Base-by-base conservation (phyloP, 2,113 vertebrate species). In the Axis porcinus region DNA sequence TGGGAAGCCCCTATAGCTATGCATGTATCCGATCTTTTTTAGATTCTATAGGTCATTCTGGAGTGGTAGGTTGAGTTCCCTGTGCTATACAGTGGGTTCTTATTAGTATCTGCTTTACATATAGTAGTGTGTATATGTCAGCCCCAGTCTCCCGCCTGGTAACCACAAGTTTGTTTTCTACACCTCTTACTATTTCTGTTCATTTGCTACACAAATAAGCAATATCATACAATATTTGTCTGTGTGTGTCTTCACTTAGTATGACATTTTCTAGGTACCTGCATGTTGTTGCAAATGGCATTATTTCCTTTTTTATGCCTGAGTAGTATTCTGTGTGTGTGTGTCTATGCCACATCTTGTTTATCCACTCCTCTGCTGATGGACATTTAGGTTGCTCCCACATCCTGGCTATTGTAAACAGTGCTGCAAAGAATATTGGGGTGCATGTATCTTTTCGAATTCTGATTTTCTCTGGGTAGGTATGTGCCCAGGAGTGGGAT, bases 111-210 rank as follows among this genome's bases (percentile, higher is more conserved):
- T 76, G 23, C 14, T 76, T 14, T 55, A 9, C 55, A 83, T 36
- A 9, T 27, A 83, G 7, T 54, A 55, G 6, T 83, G 14, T 55
- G 21, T 55, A 27, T 36, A 23, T 55, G 50, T 54, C n/a, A 83
- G 1, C 5, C 21, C 21, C 33, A 36, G 3, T 36, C 52, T 36
- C 7, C 12, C 11, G 2, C 0, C 4, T 36, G 23, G 70, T 76
- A 43, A 43, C 40, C 70, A 43, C 40, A 83, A 15, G 21, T 83
- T 54, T 83, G 50, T 83, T 83, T 83, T 83, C 50, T 55, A 9
- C 21, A 54, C n/a, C 33, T 76, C 10, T 74, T 21, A 76, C n/a
- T 82, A 12, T 54, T 36, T 83, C 50, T 55, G 52, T 55, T 55
- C 21, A 27, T 36, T 36, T 36, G 81, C n/a, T 55, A 13, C 21